Percentiles rank a stretch among this genome's conserved stretches.
These are phyloP conservation scores for Limnephilus auricula DNA, from an alignment of 2,888 invertebrate genomes.

Conservation along the genomic window DNA sequence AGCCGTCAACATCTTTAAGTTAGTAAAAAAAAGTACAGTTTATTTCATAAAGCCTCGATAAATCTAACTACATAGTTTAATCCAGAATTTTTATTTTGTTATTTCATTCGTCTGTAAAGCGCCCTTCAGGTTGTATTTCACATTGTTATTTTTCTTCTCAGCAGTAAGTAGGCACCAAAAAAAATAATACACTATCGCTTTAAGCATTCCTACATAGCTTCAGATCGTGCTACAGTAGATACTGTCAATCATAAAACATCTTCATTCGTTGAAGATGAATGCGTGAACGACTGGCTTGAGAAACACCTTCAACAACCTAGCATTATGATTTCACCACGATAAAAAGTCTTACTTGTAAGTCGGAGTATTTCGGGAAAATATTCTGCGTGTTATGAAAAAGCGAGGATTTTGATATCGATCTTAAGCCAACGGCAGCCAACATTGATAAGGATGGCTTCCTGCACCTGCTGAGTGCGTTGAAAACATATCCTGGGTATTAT, in stretches of 20 bases:
- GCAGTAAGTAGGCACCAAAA: not conserved
- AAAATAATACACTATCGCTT: not conserved
- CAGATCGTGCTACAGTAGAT: not conserved
- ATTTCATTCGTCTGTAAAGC: not conserved
- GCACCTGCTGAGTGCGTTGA: not conserved
- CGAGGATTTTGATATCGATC: not conserved
- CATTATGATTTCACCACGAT: not conserved
- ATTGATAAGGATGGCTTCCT: not conserved
- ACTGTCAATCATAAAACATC: constrained; percentile 2
- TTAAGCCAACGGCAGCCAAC: not conserved
- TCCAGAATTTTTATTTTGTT: not conserved
- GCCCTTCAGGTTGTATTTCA: not conserved
- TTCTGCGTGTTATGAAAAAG: not conserved
- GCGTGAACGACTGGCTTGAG: not conserved
- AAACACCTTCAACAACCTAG: not conserved
- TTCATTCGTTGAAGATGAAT: not conserved
- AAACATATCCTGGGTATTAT: not conserved
- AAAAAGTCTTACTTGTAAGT: not conserved
- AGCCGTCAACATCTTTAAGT: not conserved
- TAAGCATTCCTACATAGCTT: not conserved
- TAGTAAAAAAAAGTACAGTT: not conserved
- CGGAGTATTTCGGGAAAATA: not conserved
- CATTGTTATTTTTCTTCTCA: not conserved
- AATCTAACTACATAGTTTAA: not conserved
- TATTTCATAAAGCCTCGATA: not conserved